A percentile compares a stretch with the other conserved stretches of the same genome.
Conservation (phyloP, 1,140 invertebrate species). For the Drosophila carrolli region DNA sequence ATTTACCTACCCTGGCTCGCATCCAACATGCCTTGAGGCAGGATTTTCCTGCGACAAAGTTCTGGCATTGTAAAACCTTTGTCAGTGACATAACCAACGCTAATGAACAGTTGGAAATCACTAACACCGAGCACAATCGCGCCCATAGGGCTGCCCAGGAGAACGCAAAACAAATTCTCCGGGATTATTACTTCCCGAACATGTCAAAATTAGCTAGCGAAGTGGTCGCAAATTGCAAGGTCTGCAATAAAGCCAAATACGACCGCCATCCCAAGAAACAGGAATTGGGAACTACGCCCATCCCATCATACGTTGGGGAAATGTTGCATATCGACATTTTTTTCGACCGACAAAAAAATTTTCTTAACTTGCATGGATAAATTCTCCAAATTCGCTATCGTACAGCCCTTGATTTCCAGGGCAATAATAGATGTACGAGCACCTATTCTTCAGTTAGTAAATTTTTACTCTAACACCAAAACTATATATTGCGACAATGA, state of each 20-base stretch:
- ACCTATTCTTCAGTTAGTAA: conserved; percentile 12
- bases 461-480: conserved; percentile 11
- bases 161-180: conserved; percentile 14
- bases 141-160: conserved; percentile 9
- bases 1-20: too few relatives aligned
- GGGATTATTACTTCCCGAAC: conserved; percentile 24
- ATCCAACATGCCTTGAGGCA: too few relatives aligned
- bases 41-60: too few relatives aligned
- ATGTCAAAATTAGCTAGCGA: conserved; percentile 19
- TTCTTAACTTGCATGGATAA: conserved; percentile 21
- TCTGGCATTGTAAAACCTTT: too few relatives aligned
- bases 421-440: conserved; percentile 12
- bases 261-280: conserved; percentile 21
- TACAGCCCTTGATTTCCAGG: background rate
- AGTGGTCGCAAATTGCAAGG: conserved; percentile 16
- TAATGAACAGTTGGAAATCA: background rate
- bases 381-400: conserved; percentile 20
- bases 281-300: conserved; percentile 2
- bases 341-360: conserved; percentile 18
- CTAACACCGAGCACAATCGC: conserved; percentile 14
- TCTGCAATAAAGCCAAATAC: conserved; percentile 27
- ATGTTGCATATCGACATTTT: conserved; percentile 20
- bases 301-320: conserved; percentile 11
- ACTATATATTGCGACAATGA: too few relatives aligned
- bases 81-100: background rate